Evolutionary conservation across 2,888 invertebrate species (phyloP), one percentile per base, ranked within the genome.

Genomic region (Drosophila nigricruria): DNA sequence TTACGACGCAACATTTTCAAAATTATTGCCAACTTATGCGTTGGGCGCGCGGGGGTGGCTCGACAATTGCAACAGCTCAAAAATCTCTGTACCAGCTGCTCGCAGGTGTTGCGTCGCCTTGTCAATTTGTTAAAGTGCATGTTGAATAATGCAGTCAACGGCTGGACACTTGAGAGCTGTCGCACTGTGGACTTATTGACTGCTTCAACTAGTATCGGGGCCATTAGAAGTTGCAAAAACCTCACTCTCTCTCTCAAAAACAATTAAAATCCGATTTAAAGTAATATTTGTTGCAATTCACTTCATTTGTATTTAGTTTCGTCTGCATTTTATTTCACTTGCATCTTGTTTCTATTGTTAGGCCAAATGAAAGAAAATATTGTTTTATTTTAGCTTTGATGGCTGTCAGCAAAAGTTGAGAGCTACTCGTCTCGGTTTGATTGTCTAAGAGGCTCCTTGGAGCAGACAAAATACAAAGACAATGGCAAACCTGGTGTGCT

Each of bases 61-160:
- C 42, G 60, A 32, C 43, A 43, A 40, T 16, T 32, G 56, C 42
- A 36, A 20, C 23, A 20, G 23, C 12, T 18, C n/a, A 38, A 50
- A 59, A 70, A 47, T 66, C 65, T 62, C 53, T 23, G n/a, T 23
- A 23, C 34, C 47, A 70, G 20, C 53, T 58, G 68, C 50, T 43
- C 23, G 38, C 73, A 67, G 83, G 64, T 69, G 57, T 32, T 57
- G 43, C 36, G 42, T 30, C 27, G 36, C 56, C 27, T 61, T 72
- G 64, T 78, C 83, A 86, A 86, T 86, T 90, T 88, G 70, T 86
- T 73, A 77, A 78, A 86, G 90, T 86, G 89, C 85, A 70, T 71
- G 76, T 77, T 88, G 73, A 76, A 82, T 82, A 75, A 86, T 80
- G 73, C 73, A 80, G 67, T 38, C 65, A 60, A 49, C 65, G 57